Percentiles rank a stretch among this genome's conserved stretches.
Conservation (phyloP, 2,888 invertebrate genomes). For the Agrochola lota region DNA sequence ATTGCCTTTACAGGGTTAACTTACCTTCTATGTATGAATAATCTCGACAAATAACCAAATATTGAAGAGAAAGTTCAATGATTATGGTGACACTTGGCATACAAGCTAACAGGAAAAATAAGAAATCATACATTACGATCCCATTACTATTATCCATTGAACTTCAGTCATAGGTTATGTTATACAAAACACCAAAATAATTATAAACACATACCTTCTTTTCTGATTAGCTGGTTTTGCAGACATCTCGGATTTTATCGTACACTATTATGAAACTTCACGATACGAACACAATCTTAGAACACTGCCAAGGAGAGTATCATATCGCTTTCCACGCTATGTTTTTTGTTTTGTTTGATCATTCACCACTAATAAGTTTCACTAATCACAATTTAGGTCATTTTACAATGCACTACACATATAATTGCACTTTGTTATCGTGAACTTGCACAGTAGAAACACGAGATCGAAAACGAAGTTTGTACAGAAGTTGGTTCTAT, state of each 20-base stretch:
- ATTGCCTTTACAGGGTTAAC: not conserved
- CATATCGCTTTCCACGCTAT: constrained; percentile 87
- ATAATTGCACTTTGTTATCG: constrained; percentile 86
- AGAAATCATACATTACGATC: constrained; percentile 39
- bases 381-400: constrained; percentile 87
- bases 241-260: constrained; percentile 86
- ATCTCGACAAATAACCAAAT: constrained; percentile 39
- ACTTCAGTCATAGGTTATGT: constrained; percentile 46
- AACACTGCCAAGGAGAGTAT: constrained; percentile 91
- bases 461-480: constrained; percentile 73
- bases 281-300: constrained; percentile 90
- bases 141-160: constrained; percentile 12
- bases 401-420: constrained; percentile 87
- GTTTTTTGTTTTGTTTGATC: constrained; percentile 75
- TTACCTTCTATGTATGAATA: constrained; percentile 19
- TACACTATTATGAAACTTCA: constrained; percentile 84
- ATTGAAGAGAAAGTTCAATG: constrained; percentile 72
- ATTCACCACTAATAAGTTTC: constrained; percentile 78
- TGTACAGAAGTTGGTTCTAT: constrained; percentile 60
- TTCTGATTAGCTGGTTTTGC: constrained; percentile 92
- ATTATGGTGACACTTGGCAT: constrained; percentile 64
- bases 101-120: constrained; percentile 66
- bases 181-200: constrained; percentile 53
- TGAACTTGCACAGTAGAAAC: constrained; percentile 86
- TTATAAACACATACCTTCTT: constrained; percentile 90